These are phyloP conservation scores for Drosophila eohydei DNA, from an alignment of 2,888 invertebrate species.

Conservation along the genomic window DNA sequence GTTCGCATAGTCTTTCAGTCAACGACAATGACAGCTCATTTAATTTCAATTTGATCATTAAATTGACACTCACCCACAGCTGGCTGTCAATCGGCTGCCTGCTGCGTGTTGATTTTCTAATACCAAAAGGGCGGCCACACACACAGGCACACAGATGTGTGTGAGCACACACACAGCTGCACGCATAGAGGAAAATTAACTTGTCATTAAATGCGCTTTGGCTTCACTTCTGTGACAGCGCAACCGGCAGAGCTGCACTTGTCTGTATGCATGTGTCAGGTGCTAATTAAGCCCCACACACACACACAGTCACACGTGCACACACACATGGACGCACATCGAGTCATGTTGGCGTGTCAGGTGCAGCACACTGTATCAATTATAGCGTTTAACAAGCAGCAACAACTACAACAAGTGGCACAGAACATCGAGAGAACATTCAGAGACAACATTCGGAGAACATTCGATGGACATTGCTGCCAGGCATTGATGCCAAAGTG, in stretches of 20 bases:
- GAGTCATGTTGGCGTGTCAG: constrained; percentile 51
- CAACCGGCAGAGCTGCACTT: constrained; percentile 30
- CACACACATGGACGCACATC: neutral
- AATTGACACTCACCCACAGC: constrained; percentile 50
- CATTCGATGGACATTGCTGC: constrained; percentile 27
- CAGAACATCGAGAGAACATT: constrained; percentile 25
- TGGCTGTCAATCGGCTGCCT: constrained; percentile 42
- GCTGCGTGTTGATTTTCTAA: constrained; percentile 61
- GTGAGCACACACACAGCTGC: neutral
- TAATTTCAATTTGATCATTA: constrained; percentile 64
- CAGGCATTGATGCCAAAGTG: constrained; percentile 44
- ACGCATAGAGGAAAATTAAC: constrained; percentile 56
- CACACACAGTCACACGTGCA: constrained; percentile 2
- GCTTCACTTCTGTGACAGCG: constrained; percentile 26
- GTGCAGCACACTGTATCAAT: constrained; percentile 56
- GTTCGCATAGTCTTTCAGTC: constrained; percentile 30
- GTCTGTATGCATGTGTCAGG: constrained; percentile 57
- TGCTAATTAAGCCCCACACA: constrained; percentile 64
- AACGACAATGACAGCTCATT: constrained; percentile 59
- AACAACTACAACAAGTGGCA: constrained; percentile 42
- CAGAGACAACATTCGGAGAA: constrained; percentile 19
- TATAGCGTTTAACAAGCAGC: constrained; percentile 49
- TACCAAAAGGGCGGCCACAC: constrained; percentile 36
- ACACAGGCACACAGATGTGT: neutral
- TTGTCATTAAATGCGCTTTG: constrained; percentile 70